Evolutionary conservation across 2,113 vertebrate genomes (phyloP), one percentile per base, ranked within the genome.

Genomic region (Epinephelus lanceolatus): DNA sequence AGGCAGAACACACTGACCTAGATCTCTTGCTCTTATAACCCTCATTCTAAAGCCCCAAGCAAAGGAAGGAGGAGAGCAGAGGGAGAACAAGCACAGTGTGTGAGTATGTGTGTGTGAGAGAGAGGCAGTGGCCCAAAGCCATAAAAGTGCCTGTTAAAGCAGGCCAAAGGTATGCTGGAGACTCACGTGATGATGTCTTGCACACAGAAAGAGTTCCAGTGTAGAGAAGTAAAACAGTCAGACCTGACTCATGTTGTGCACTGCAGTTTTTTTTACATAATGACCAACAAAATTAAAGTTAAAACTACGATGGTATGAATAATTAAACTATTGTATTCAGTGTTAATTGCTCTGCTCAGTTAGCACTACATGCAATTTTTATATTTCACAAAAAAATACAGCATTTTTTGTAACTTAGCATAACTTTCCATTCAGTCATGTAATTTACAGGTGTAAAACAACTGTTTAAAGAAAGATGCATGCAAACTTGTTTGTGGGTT

Each of bases 1-100:
- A 86, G 42, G 12, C 47, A 87, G 81, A 90, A 88, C 88, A 92
- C 56, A 92, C 79, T 90, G 92, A 89, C 88, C 92, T 77, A 92
- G 30, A 92, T 93, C 73, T 72, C 70, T 72, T 84, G 81, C 83
- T 88, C 91, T 66, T 91, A 85, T 89, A 84, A 90, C 89, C 81
- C 71, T 88, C 72, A 85, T 89, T 86, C 61, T 71, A 79, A 79
- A 91, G 83, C 80, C 71, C 62, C 5, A 2, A 62, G 82, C 68
- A 81, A 56, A 77, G 71, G 51, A 75, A 49, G 77, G 65, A 8
- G 59, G 59, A 56, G 62, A 47, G 57, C 15, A 33, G 21, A 40
- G 55, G 18, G 4, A 18, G 45, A 5, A 69, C 49, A 59, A 61
- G 53, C 49, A 21, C 10, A 45, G 61, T 60, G 53, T 52, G 62